Conservation (phyloP, 2,113 vertebrate genomes). For the Girardinichthys multiradiatus region DNA sequence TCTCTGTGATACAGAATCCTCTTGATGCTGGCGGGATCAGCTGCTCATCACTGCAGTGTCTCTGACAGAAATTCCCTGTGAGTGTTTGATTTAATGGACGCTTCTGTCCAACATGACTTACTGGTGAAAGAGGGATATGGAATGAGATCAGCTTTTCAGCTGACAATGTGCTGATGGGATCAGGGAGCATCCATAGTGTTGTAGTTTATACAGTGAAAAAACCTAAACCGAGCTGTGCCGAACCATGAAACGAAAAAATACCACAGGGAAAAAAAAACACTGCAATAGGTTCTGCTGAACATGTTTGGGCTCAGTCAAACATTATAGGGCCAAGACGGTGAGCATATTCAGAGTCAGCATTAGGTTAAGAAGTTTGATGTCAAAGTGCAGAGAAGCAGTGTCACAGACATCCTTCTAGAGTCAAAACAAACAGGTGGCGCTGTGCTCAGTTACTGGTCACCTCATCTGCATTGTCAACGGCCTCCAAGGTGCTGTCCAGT, state of each 20-base stretch:
- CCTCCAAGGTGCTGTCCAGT: constrained; percentile 84
- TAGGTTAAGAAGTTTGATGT: constrained; percentile 28
- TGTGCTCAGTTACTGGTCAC: constrained; percentile 81
- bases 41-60: neutral
- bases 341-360: neutral
- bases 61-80: neutral
- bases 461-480: constrained; percentile 86
- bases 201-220: neutral
- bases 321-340: constrained; percentile 19
- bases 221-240: neutral
- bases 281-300: neutral
- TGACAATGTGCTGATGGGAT: neutral
- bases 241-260: neutral
- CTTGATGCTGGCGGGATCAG: neutral
- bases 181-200: neutral
- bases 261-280: neutral
- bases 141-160: neutral
- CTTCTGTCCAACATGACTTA: neutral
- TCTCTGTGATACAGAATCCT: neutral
- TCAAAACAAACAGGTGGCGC: neutral
- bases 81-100: neutral
- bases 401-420: constrained; percentile 25
- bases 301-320: constrained; percentile 11
- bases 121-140: neutral
- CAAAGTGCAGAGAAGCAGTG: constrained; percentile 65